Percentiles rank a stretch among this genome's conserved stretches.
These are phyloP conservation scores for Drosophila falleni DNA, from an alignment of 2,888 invertebrate species.

Conservation along the genomic window DNA sequence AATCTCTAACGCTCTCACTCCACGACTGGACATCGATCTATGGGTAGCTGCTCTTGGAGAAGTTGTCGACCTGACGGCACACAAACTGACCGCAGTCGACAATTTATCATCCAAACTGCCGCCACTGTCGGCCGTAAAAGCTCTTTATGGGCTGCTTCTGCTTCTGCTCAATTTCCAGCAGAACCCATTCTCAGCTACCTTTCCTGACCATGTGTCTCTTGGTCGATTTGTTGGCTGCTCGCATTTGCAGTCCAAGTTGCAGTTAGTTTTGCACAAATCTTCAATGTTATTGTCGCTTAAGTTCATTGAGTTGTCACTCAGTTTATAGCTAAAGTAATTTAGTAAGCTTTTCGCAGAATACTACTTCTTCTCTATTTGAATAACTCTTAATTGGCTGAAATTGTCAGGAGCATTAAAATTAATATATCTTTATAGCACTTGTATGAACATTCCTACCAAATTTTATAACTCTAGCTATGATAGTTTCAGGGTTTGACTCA, in stretches of 20 bases:
- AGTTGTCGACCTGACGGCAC: conserved; percentile 63
- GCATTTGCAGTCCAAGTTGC: conserved; percentile 7
- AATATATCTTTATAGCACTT: neutral
- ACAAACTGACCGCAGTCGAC: conserved; percentile 67
- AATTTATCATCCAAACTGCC: conserved; percentile 78
- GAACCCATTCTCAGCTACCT: neutral
- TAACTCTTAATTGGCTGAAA: neutral
- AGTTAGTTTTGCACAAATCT: conserved; percentile 13
- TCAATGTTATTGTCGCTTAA: conserved; percentile 11
- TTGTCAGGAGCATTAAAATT: neutral
- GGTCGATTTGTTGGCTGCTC: conserved; percentile 26
- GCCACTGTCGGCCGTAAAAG: conserved; percentile 68
- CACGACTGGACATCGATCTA: conserved; percentile 52
- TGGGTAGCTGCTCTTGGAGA: conserved; percentile 62
- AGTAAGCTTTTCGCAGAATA: neutral
- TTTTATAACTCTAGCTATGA: neutral
- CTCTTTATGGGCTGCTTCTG: conserved; percentile 73
- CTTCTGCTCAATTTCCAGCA: conserved; percentile 42
- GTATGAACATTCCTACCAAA: neutral
- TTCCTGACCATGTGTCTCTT: conserved; percentile 12
- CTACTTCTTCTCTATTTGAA: neutral
- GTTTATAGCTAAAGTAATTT: conserved; percentile 45
- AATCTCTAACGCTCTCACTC: conserved; percentile 54
- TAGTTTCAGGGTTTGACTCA: neutral
- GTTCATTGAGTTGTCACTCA: conserved; percentile 31